Conservation (phyloP, 2,113 vertebrate genomes). For the Acanthisitta chloris region DNA sequence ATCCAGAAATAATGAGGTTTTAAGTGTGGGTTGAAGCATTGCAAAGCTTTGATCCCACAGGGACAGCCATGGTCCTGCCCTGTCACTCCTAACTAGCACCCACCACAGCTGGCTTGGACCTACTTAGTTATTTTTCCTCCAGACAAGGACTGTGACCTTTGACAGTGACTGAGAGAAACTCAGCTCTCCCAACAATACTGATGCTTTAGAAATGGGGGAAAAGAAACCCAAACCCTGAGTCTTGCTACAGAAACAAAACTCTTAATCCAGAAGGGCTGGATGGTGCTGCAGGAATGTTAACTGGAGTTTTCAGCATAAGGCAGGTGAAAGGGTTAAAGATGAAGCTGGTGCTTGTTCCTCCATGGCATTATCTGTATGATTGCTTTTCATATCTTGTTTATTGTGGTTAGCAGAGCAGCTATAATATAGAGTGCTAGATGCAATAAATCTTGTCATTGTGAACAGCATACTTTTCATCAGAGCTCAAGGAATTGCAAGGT, state of each 20-base stretch:
- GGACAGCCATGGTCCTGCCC: neutral
- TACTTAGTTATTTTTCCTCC: neutral
- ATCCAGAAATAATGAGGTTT: neutral
- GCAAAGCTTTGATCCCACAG: neutral
- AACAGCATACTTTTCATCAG: constrained; percentile 49
- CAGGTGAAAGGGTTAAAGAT: constrained; percentile 56
- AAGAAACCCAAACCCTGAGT: neutral
- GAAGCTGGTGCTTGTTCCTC: neutral
- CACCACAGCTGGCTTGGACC: neutral
- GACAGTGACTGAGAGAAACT: neutral
- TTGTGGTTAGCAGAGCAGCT: constrained; percentile 64
- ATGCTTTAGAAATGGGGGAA: neutral
- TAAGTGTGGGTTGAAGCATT: neutral
- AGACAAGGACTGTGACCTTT: neutral
- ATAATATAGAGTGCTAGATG: constrained; percentile 55
- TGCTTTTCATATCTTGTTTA: constrained; percentile 72
- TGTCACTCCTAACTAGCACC: neutral
- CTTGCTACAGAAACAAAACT: neutral
- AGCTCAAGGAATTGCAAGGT: constrained; percentile 48
- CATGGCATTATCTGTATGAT: constrained; percentile 64
- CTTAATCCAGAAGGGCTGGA: neutral
- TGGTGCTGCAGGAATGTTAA: neutral
- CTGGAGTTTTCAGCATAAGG: neutral
- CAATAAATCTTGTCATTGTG: constrained; percentile 67
- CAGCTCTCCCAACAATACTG: neutral